phyloP scores from a whole-genome alignment of 2,113 vertebrate species.

The Potamarius usumacintae region DNA sequence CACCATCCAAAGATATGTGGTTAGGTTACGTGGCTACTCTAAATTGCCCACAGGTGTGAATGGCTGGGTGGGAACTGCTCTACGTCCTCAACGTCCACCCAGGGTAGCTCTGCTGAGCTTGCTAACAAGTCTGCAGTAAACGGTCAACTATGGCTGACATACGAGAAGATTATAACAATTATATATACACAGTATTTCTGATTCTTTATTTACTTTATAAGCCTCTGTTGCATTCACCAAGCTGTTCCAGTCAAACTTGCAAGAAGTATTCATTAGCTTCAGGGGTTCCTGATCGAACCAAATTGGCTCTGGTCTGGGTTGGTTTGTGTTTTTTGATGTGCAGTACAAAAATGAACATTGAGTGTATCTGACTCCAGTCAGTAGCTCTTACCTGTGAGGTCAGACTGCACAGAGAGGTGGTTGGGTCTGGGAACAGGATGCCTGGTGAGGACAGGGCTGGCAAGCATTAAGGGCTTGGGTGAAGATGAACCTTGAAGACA shows the following conservation, averaged over 20 bases:
- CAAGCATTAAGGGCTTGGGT: constrained; percentile 3
- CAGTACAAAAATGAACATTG: background rate
- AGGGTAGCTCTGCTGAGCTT: too few species aligned
- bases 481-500: constrained; percentile 15
- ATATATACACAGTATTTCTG: background rate
- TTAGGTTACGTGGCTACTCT: too few species aligned
- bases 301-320: background rate
- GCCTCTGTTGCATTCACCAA: constrained; percentile 75
- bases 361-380: background rate
- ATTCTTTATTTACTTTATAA: constrained; percentile 66
- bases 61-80: too few species aligned
- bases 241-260: constrained; percentile 75
- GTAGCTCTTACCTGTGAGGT: constrained; percentile 30
- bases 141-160: too few species aligned
- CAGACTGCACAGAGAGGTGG: constrained; percentile 35
- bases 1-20: too few species aligned
- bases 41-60: too few species aligned
- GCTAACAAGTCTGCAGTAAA: too few species aligned
- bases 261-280: constrained; percentile 64
- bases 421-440: constrained; percentile 15
- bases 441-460: constrained; percentile 2
- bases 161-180: background rate
- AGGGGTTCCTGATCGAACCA: constrained; percentile 59
- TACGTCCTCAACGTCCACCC: too few species aligned
- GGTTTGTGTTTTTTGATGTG: background rate